Percentiles rank a stretch among this genome's conserved stretches.
These are phyloP conservation scores for Pseudorhombus dupliciocellatus DNA, from an alignment of 2,113 vertebrate genomes.

Conservation along the genomic window DNA sequence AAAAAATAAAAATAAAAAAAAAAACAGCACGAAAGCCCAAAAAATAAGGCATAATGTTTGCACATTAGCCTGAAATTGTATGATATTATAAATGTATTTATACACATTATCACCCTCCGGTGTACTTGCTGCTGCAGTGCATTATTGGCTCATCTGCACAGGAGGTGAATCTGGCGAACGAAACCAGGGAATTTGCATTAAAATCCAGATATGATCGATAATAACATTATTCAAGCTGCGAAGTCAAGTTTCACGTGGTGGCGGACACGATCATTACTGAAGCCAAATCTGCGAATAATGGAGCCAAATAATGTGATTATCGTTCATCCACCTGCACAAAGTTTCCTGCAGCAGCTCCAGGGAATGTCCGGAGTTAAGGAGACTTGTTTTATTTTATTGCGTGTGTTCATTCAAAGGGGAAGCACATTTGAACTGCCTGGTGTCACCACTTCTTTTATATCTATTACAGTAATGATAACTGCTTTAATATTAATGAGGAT, in stretches of 20 bases:
- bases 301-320: slow-evolving; percentile 34
- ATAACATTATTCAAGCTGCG: slow-evolving; percentile 69
- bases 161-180: slow-evolving; percentile 26
- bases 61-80: not conserved
- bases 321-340: slow-evolving; percentile 7
- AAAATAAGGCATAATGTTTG: slow-evolving; percentile 22
- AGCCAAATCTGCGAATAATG: slow-evolving; percentile 47
- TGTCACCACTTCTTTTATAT: too few relatives aligned
- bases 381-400: too few relatives aligned
- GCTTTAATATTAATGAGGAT: not conserved
- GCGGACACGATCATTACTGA: slow-evolving; percentile 54
- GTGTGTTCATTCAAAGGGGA: too few relatives aligned
- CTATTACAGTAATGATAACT: too few relatives aligned
- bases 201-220: slow-evolving; percentile 67
- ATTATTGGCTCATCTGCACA: slow-evolving; percentile 35
- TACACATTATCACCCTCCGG: not conserved
- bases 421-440: too few relatives aligned
- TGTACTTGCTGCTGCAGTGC: not conserved
- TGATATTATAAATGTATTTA: not conserved
- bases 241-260: slow-evolving; percentile 53
- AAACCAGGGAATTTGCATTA: slow-evolving; percentile 63
- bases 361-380: too few relatives aligned
- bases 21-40: not conserved
- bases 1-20: not conserved
- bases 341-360: slow-evolving; percentile 11